A percentile compares a stretch with the other conserved stretches of the same genome.
These are phyloP conservation scores for Hecatera dysodea DNA, from an alignment of 2,888 invertebrate species.

Conservation along the genomic window DNA sequence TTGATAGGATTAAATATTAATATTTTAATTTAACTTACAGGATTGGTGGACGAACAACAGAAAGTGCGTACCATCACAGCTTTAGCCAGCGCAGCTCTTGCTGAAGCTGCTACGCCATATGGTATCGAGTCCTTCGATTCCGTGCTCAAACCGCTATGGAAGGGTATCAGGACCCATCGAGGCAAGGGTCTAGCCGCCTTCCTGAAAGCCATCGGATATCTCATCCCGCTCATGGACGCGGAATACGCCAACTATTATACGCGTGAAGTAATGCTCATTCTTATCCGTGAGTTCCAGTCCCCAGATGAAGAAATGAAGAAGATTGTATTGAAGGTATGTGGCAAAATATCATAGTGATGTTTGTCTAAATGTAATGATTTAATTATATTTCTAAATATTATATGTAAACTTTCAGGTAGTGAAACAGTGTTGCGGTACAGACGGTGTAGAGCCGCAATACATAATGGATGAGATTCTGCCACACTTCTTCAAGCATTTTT, in stretches of 20 bases:
- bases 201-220: constrained; percentile 99
- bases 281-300: constrained; percentile 99
- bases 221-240: constrained; percentile 99
- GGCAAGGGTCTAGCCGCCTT: constrained; percentile 99
- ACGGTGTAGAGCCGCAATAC: constrained; percentile 99
- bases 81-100: constrained; percentile 98
- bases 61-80: constrained; percentile 99
- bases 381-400: not conserved
- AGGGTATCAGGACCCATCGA: constrained; percentile 97
- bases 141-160: constrained; percentile 99
- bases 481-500: constrained; percentile 99
- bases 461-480: constrained; percentile 99
- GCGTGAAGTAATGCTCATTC: constrained; percentile 98
- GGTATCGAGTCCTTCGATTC: constrained; percentile 99
- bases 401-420: constrained; percentile 93
- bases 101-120: constrained; percentile 99
- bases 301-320: constrained; percentile 99
- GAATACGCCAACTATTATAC: constrained; percentile 99
- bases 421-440: constrained; percentile 99
- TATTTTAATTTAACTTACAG: constrained; percentile 78
- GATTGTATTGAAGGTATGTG: constrained; percentile 97
- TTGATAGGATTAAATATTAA: not conserved
- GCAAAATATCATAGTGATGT: not conserved
- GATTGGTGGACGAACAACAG: constrained; percentile 99
- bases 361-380: not conserved